phyloP scores from a whole-genome alignment of 2,888 invertebrate species.

The Hydrotaea cyrtoneurina region DNA sequence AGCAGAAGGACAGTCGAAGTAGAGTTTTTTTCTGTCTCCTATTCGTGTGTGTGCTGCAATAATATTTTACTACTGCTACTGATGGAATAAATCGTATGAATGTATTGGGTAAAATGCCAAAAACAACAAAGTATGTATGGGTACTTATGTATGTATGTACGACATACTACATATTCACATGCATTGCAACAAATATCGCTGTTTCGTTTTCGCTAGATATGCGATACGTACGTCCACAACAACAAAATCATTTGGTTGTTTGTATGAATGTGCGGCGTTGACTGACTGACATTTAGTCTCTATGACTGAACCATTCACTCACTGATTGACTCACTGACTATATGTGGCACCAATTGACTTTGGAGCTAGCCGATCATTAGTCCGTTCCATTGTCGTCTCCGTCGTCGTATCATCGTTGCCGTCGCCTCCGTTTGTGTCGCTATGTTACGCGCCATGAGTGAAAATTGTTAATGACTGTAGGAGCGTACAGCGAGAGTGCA shows the following conservation, averaged over 20 bases:
- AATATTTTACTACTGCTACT: background rate
- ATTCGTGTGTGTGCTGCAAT: background rate
- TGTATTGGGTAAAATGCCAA: slow-evolving; percentile 22
- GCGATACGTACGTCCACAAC: background rate
- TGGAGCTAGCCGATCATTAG: slow-evolving; percentile 7
- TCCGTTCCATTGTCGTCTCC: slow-evolving; percentile 18
- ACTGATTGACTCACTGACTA: too few relatives aligned
- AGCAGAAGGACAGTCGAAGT: too few relatives aligned
- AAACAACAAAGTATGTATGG: background rate
- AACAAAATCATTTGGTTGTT: background rate
- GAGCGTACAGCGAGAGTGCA: slow-evolving; percentile 6
- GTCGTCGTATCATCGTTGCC: background rate
- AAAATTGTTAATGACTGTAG: slow-evolving; percentile 49
- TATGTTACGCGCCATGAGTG: slow-evolving; percentile 38
- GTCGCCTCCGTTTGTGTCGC: slow-evolving; percentile 36
- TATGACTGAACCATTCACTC: too few relatives aligned
- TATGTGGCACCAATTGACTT: slow-evolving; percentile 1
- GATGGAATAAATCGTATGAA: slow-evolving; percentile 9
- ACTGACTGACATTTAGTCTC: background rate
- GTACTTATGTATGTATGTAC: background rate
- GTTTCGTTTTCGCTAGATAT: background rate
- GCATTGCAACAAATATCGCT: background rate
- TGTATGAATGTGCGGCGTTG: background rate
- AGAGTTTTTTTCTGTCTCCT: background rate
- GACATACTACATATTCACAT: too few relatives aligned